These are phyloP conservation scores for Schrankia costaestrigalis DNA, from an alignment of 2,888 invertebrate species.

Conservation along the genomic window DNA sequence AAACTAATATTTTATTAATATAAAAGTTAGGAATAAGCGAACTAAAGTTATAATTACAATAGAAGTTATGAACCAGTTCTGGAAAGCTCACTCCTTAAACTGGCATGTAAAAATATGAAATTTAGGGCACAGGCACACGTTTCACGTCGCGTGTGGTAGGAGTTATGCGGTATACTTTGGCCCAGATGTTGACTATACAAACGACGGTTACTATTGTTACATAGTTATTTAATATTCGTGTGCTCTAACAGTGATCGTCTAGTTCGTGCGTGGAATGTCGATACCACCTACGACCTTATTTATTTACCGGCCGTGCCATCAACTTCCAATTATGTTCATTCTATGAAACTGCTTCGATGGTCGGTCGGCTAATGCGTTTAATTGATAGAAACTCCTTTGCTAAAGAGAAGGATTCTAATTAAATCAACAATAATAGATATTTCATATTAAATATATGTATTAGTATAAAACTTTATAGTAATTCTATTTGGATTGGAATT, in stretches of 20 bases:
- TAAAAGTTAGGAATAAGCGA: too few species aligned
- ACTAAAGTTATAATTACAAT: too few species aligned
- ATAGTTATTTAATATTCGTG: conserved; percentile 38
- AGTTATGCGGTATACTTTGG: conserved; percentile 36
- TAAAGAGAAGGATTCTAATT: too few species aligned
- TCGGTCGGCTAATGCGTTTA: too few species aligned
- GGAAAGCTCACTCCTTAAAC: conserved; percentile 22
- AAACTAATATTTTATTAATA: neutral
- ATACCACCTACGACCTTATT: conserved; percentile 27
- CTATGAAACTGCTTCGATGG: neutral
- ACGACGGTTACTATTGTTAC: conserved; percentile 38
- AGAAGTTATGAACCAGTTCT: too few species aligned
- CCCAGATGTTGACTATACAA: conserved; percentile 41
- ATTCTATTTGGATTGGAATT: too few species aligned
- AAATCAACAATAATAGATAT: too few species aligned
- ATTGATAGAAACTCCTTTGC: too few species aligned
- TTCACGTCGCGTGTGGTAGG: conserved; percentile 40
- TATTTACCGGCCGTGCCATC: conserved; percentile 4
- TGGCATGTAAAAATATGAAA: conserved; percentile 21
- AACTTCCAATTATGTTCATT: neutral
- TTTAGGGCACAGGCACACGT: conserved; percentile 40
- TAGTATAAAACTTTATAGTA: too few species aligned
- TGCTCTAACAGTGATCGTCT: conserved; percentile 33
- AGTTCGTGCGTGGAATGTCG: conserved; percentile 38
- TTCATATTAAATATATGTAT: too few species aligned